These are phyloP conservation scores for Brachynemurus nebulosus DNA, from an alignment of 2,888 invertebrate genomes.

Conservation along the genomic window DNA sequence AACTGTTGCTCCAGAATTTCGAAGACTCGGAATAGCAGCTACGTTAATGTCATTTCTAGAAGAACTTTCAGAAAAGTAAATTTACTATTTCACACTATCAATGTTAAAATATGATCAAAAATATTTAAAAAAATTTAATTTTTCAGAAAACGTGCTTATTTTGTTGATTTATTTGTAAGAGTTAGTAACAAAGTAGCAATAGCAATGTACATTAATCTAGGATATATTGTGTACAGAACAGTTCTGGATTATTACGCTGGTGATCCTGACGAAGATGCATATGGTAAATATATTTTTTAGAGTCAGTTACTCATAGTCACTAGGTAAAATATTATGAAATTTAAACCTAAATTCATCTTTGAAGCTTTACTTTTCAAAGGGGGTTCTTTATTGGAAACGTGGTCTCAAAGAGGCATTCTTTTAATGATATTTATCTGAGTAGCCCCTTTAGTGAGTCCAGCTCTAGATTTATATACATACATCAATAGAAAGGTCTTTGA, in stretches of 20 bases:
- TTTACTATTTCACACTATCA: conserved; percentile 14
- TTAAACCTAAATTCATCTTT: too few species aligned
- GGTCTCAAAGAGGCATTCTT: too few species aligned
- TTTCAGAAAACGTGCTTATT: conserved; percentile 86
- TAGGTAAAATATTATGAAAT: too few species aligned
- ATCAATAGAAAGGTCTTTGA: too few species aligned
- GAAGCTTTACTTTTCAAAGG: too few species aligned
- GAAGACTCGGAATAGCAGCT: conserved; percentile 83
- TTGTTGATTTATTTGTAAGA: conserved; percentile 96
- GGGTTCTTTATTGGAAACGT: too few species aligned
- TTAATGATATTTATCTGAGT: too few species aligned
- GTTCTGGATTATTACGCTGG: conserved; percentile 98
- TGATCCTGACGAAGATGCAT: conserved; percentile 97
- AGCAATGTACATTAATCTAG: conserved; percentile 91
- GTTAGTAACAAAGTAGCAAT: conserved; percentile 96
- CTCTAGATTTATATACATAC: too few species aligned
- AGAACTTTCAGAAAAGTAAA: conserved; percentile 87
- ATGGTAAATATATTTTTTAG: conserved; percentile 46
- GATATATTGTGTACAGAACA: conserved; percentile 91
- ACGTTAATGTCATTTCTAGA: conserved; percentile 90
- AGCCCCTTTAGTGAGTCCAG: too few species aligned
- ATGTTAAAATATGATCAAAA: not conserved
- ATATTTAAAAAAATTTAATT: conserved; percentile 2
- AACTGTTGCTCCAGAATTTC: conserved; percentile 88
- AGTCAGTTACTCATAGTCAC: too few species aligned